Percentiles rank a stretch among this genome's conserved stretches.
Conservation (phyloP, 2,888 invertebrate genomes). For the Adela reaumurella region DNA sequence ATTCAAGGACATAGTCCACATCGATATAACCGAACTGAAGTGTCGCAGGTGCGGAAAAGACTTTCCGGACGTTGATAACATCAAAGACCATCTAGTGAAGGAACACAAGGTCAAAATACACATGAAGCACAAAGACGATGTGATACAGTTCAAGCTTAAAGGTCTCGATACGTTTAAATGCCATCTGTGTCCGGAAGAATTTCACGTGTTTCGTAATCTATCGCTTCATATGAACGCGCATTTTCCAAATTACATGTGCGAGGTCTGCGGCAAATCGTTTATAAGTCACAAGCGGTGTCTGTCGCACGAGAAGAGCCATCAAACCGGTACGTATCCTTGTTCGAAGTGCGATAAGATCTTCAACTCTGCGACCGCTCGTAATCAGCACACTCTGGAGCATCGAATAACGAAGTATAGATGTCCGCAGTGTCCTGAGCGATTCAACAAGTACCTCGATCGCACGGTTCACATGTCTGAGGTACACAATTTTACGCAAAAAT, state of each 20-base stretch:
- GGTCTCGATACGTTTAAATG: constrained; percentile 18
- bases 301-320: constrained; percentile 23
- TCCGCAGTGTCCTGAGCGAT: no score
- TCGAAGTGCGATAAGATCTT: constrained; percentile 15
- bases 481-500: no score
- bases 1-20: constrained; percentile 11
- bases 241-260: constrained; percentile 22
- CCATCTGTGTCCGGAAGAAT: neutral
- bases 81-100: constrained; percentile 14
- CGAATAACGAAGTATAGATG: no score
- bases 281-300: no score
- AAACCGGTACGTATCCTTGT: constrained; percentile 17
- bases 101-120: constrained; percentile 14
- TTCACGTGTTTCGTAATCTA: constrained; percentile 8
- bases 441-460: no score
- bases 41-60: constrained; percentile 14
- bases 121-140: constrained; percentile 11
- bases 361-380: constrained; percentile 4
- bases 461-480: no score
- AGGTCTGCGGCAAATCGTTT: constrained; percentile 25
- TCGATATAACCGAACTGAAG: constrained; percentile 14
- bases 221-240: constrained; percentile 28
- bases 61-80: constrained; percentile 10
- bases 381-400: no score
- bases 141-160: constrained; percentile 16